phyloP scores from a whole-genome alignment of 1,140 invertebrate genomes.

The Gonatopus flavifemur region DNA sequence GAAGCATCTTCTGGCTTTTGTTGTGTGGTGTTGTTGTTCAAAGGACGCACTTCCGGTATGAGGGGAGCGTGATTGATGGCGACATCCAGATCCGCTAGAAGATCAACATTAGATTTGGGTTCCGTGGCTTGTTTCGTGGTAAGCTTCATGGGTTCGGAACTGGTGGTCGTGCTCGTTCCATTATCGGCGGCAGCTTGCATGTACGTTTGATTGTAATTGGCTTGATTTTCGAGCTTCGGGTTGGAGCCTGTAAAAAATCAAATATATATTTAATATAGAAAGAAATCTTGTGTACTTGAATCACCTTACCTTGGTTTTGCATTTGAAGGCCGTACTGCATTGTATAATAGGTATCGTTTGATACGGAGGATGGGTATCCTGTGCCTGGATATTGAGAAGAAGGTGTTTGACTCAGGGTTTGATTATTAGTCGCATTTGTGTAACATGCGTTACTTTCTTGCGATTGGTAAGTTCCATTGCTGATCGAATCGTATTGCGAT shows the following conservation, averaged over 20 bases:
- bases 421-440: conserved; percentile 56
- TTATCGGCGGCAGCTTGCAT: conserved; percentile 38
- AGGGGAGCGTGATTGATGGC: conserved; percentile 70
- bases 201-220: conserved; percentile 38
- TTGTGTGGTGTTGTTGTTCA: conserved; percentile 25
- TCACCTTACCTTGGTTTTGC: conserved; percentile 33
- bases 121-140: conserved; percentile 23
- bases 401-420: conserved; percentile 41
- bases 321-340: conserved; percentile 57
- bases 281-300: background rate
- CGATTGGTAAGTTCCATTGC: conserved; percentile 6
- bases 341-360: conserved; percentile 55
- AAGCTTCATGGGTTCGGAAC: conserved; percentile 24
- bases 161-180: conserved; percentile 40
- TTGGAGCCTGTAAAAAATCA: conserved; percentile 22
- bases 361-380: conserved; percentile 22
- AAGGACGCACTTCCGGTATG: conserved; percentile 60
- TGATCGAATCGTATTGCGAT: background rate
- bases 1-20: no score
- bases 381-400: conserved; percentile 44
- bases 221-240: conserved; percentile 16
- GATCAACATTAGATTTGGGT: conserved; percentile 68
- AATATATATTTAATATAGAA: background rate
- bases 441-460: conserved; percentile 53
- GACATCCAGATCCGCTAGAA: conserved; percentile 77